Evolutionary conservation across 2,888 invertebrate species (phyloP), one percentile per base, ranked within the genome.

Genomic region (Quadroppia sp.): DNA sequence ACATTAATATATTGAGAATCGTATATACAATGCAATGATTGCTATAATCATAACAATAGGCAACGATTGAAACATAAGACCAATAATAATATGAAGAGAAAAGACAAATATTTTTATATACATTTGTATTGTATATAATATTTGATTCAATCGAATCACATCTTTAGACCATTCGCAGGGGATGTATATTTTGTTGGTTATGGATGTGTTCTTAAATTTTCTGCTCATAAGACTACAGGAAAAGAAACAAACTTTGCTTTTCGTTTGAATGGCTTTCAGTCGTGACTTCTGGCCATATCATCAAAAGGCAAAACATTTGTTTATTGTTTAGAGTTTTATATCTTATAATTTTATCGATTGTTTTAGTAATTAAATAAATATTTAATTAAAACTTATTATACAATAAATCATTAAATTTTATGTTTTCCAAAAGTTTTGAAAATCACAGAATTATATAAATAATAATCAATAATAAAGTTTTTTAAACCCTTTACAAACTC

Each of bases 241-340:
- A 53, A 13, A n/a, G n/a, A 53, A 53, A 23, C 23, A 25, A n/a
- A 50, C 17, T 25, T 13, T 53, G 11, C 25, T 15, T 53, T 53
- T 9, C 23, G 25, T 9, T 11, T 25, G 4, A 53, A 23, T 25
- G 25, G 4, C 7, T 53, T 53, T 15, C 7, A 53, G 23, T 53
- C 53, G 25, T 53, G 53, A 53, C 53, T 53, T 53, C 53, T 53
- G 23, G 53, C 53, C 53, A 53, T 53, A 53, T 25, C 36, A n/a
- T n/a, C n/a, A n/a, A n/a, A n/a, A 7, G 36, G 6, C 36, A 36
- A 36, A 36, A 36, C 6, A 36, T 9, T 36, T 36, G 9, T 36
- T 4, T 7, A 36, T 36, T 36, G 36, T 36, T 36, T 36, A 36
- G 7, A 20, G 17, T 50, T 50, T 13, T n/a, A 20, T 50, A 36